phyloP scores from a whole-genome alignment of 2,888 invertebrate species.

The Philopedon plagiatum region DNA sequence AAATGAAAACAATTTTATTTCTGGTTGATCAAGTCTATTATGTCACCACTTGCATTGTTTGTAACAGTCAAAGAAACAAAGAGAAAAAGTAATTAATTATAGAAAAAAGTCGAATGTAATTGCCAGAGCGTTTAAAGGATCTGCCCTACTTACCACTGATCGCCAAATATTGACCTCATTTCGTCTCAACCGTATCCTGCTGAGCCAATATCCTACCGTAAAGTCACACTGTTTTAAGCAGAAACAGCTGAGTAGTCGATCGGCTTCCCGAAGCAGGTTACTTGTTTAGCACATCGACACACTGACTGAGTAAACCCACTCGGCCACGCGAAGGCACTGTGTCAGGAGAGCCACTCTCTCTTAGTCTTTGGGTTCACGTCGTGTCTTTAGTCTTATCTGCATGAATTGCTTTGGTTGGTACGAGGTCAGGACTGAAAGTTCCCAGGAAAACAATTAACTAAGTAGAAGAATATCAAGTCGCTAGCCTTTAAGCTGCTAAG shows the following conservation, averaged over 20 bases:
- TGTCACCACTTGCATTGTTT: neutral
- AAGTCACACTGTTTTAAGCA: slow-evolving; percentile 9
- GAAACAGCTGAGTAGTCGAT: slow-evolving; percentile 26
- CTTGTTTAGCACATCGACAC: slow-evolving; percentile 63
- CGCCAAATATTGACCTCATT: slow-evolving; percentile 17
- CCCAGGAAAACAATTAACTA: too few relatives aligned
- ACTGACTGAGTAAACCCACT: slow-evolving; percentile 65
- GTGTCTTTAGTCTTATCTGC: slow-evolving; percentile 43
- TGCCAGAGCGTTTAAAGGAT: neutral
- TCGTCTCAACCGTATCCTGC: slow-evolving; percentile 34
- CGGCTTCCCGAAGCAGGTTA: slow-evolving; percentile 39
- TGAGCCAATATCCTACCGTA: slow-evolving; percentile 31
- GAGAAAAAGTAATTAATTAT: too few relatives aligned
- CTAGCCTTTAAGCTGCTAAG: too few relatives aligned
- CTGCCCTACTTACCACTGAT: slow-evolving; percentile 34
- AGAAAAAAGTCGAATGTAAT: too few relatives aligned
- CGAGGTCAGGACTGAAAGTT: slow-evolving; percentile 28
- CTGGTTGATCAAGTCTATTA: neutral
- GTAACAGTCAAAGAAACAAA: neutral
- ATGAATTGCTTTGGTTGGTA: slow-evolving; percentile 27
- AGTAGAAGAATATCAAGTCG: too few relatives aligned
- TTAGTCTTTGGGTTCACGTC: slow-evolving; percentile 40
- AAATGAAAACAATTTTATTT: neutral
- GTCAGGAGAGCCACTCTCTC: slow-evolving; percentile 50
- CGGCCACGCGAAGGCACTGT: slow-evolving; percentile 45